A percentile compares a stretch with the other conserved stretches of the same genome.
Conservation (phyloP, 2,797 vertebrate species). For the Danio choprae region DNA sequence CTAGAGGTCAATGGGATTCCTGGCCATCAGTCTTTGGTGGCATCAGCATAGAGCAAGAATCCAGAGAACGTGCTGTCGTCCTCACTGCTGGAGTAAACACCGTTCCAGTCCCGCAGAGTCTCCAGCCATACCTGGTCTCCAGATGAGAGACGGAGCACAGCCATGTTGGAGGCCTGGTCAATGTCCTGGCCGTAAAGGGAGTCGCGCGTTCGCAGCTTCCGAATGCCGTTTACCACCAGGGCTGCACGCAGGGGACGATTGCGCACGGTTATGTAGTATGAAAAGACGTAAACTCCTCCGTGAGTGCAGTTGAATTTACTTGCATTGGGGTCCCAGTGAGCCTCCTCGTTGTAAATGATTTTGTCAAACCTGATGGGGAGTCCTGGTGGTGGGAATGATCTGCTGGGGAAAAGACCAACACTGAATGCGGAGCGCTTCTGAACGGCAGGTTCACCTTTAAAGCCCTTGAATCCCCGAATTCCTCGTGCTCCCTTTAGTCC, state of each 20-base stretch:
- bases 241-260: conserved; percentile 87
- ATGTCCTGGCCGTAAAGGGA: conserved; percentile 94
- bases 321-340: conserved; percentile 82
- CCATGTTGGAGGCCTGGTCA: conserved; percentile 91
- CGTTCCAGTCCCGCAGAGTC: conserved; percentile 92
- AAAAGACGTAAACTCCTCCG: conserved; percentile 89
- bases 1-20: conserved; percentile 1
- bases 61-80: conserved; percentile 95
- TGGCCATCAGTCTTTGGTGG: conserved; percentile 52
- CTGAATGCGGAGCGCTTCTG: conserved; percentile 86
- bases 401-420: conserved; percentile 85
- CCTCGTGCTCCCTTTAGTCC: conserved; percentile 85
- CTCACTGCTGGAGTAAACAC: conserved; percentile 89
- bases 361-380: conserved; percentile 91
- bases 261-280: conserved; percentile 92
- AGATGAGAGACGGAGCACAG: conserved; percentile 80
- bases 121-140: conserved; percentile 97
- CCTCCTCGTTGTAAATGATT: conserved; percentile 88
- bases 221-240: conserved; percentile 84
- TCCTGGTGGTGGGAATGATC: conserved; percentile 89
- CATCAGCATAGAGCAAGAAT: conserved; percentile 87
- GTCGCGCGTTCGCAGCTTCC: conserved; percentile 86
- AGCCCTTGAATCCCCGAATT: conserved; percentile 84
- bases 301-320: conserved; percentile 90
- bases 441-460: conserved; percentile 73